These are phyloP conservation scores for Lerista edwardsae DNA, from an alignment of 2,797 vertebrate genomes.

Conservation along the genomic window DNA sequence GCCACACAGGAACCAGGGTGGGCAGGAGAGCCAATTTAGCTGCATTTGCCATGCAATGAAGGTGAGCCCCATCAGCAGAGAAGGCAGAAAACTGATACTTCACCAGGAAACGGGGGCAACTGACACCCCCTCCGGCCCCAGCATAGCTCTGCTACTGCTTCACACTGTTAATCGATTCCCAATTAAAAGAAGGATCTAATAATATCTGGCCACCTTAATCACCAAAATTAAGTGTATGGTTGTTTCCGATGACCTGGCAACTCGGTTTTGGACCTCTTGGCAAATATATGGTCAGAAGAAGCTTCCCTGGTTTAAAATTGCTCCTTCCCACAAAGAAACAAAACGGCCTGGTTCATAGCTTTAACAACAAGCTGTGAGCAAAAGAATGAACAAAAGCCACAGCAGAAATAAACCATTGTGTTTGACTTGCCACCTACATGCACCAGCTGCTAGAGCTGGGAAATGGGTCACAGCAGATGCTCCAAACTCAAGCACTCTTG, in stretches of 20 bases:
- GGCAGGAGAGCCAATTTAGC: too few species aligned
- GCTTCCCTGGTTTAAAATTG: not conserved
- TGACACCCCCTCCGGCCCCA: too few species aligned
- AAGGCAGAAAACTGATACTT: too few species aligned
- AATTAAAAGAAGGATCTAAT: not conserved
- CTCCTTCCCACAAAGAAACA: not conserved
- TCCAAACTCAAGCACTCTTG: not conserved
- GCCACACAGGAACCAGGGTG: too few species aligned
- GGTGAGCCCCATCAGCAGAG: too few species aligned
- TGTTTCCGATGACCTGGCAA: not conserved
- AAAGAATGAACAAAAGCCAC: constrained; percentile 23
- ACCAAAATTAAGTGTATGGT: not conserved
- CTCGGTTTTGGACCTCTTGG: not conserved
- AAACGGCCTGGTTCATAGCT: not conserved
- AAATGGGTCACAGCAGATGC: constrained; percentile 39
- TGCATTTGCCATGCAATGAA: too few species aligned
- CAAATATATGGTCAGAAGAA: constrained; percentile 1
- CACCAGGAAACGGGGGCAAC: too few species aligned
- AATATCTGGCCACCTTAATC: not conserved
- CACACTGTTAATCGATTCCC: not conserved
- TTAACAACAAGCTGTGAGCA: not conserved
- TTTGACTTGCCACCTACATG: constrained; percentile 28
- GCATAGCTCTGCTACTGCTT: too few species aligned
- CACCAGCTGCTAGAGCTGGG: constrained; percentile 41
- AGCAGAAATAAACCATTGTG: not conserved